Evolutionary conservation across 2,113 vertebrate species (phyloP).

Genomic region (Hystrix cristata): DNA sequence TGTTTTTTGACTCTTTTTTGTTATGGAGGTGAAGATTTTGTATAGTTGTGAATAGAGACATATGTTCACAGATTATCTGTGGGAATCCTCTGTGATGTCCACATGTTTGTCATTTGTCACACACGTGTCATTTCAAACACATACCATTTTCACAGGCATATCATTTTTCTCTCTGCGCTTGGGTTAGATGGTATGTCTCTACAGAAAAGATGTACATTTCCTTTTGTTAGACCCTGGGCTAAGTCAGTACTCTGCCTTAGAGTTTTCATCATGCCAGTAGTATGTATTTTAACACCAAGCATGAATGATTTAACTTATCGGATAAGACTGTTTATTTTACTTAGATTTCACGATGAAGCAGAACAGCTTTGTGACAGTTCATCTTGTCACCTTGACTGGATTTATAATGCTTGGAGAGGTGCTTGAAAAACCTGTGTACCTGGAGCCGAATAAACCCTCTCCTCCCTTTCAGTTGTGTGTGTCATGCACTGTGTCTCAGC

Average conservation of each 20-base stretch:
- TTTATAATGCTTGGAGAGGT: background rate
- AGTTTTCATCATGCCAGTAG: background rate
- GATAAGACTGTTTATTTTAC: background rate
- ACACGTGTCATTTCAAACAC: background rate
- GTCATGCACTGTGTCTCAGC: background rate
- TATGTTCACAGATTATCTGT: background rate
- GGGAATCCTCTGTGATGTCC: background rate
- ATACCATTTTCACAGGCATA: background rate
- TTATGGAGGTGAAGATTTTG: background rate
- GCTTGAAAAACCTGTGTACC: background rate
- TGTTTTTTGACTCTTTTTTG: background rate
- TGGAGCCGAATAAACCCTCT: background rate
- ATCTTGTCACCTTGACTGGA: background rate
- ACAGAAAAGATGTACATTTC: background rate
- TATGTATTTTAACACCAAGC: background rate
- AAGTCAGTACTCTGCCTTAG: background rate
- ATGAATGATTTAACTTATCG: background rate
- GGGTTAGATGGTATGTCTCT: background rate
- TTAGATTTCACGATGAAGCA: background rate
- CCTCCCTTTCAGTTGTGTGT: background rate
- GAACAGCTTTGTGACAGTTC: background rate
- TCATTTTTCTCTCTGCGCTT: background rate
- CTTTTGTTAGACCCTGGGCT: background rate
- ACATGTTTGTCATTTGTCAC: background rate
- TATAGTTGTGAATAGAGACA: background rate